Base-by-base conservation (phyloP, 2,113 vertebrate species). In the Leucopsar rothschildi region DNA sequence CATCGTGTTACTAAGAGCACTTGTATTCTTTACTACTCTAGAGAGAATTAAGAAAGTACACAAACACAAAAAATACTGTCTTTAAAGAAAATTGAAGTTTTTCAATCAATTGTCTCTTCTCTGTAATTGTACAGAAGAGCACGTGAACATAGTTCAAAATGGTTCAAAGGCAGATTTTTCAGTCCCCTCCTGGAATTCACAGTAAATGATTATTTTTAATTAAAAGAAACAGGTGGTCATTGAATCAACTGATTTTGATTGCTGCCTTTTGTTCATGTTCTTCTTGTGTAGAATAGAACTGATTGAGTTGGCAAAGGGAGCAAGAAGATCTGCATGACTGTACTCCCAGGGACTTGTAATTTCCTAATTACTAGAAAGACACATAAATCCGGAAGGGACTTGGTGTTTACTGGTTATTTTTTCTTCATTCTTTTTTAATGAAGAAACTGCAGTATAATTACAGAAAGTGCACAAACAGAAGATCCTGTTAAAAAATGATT, bases 341-440 rank as follows among this genome's bases (percentile, higher is more conserved):
- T 75, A 21, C 65, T 91, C 91, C 42, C 56, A 82, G 91, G 93
- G 89, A 76, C 91, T 90, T 90, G 82, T 90, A 77, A 96, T 92
- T 94, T 94, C 87, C 84, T 95, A 93, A 95, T 95, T 95, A 93
- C 92, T 92, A 82, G 47, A 84, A 78, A 87, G 87, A 76, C 86
- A 91, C 66, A 69, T 29, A 86, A 88, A 88, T 90, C 94, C 9
- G 5, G 78, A 90, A 81, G 76, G 73, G 80, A 88, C 57, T 92
- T 5, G 27, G n/a, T 88, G 88, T 93, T 88, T 95, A 88, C 68
- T 0, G 33, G 79, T 40, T 78, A 42, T 82, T 90, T 91, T 92
- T 93, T 23, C 44, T 56, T 86, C 63, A 80, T 93, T 91, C 72
- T 82, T 90, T 92, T 96, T 94, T 88, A 96, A 96, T 93, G 88